Evolutionary conservation across 2,888 invertebrate species (phyloP).

Genomic region (Cacoxenus indagator): DNA sequence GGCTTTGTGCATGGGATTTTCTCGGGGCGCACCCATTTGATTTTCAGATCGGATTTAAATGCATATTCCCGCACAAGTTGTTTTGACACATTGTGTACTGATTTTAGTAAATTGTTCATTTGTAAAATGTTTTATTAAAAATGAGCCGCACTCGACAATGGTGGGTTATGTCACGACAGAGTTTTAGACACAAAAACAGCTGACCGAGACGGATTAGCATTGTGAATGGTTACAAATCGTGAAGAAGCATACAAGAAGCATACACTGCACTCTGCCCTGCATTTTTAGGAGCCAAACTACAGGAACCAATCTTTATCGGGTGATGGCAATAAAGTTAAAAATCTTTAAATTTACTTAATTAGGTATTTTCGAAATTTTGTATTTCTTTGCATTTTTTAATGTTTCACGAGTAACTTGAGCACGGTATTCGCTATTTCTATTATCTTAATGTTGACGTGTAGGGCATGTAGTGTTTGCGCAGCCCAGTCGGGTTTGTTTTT

Average conservation of each 20-base stretch:
- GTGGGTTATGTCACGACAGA: conserved; percentile 8
- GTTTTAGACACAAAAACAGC: neutral
- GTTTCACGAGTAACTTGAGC: no score
- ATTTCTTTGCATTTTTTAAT: no score
- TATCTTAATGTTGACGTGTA: no score
- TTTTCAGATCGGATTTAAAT: conserved; percentile 80
- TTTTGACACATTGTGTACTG: conserved; percentile 42
- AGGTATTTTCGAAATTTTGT: no score
- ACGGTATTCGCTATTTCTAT: no score
- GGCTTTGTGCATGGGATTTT: conserved; percentile 78
- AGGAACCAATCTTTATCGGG: no score
- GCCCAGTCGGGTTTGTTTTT: neutral
- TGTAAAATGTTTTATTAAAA: neutral
- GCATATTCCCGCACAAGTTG: conserved; percentile 68
- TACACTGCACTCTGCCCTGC: neutral
- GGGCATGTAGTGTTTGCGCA: neutral
- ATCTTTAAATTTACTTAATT: no score
- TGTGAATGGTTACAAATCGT: conserved; percentile 6
- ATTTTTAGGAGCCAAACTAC: no score
- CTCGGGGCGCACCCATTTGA: conserved; percentile 83
- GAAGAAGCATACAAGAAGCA: neutral
- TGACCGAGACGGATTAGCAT: neutral
- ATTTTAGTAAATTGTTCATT: conserved; percentile 55
- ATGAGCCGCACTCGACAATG: neutral
- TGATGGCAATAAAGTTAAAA: no score